A percentile compares a stretch with the other conserved stretches of the same genome.
Conservation (phyloP, 2,797 vertebrate species). For the Lepidocolaptes lacrymiger region DNA sequence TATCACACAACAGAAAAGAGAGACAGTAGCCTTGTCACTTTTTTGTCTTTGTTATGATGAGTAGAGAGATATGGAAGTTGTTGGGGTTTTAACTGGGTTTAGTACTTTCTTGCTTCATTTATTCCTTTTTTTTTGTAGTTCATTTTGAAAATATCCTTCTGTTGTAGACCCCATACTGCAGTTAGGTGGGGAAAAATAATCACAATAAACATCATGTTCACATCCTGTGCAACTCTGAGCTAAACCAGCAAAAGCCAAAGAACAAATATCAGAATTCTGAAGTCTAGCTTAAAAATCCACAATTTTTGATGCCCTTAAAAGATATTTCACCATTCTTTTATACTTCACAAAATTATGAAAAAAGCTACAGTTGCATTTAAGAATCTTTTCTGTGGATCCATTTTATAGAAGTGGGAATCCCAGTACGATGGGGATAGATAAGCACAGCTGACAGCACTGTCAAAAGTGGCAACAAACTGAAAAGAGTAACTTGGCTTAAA, state of each 20-base stretch:
- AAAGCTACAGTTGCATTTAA: neutral
- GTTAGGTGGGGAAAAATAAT: neutral
- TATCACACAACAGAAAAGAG: neutral
- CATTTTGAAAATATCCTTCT: neutral
- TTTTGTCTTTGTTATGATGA: slow-evolving; percentile 3
- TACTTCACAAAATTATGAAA: neutral
- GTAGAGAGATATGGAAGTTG: neutral
- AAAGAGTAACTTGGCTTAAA: neutral
- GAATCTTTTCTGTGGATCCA: neutral
- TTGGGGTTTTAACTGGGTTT: neutral
- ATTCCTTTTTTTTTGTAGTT: neutral
- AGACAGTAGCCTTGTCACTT: neutral
- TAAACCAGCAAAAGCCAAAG: neutral
- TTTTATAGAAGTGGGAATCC: neutral
- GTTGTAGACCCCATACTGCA: neutral
- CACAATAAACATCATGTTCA: neutral
- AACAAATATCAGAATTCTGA: neutral
- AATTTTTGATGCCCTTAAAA: neutral
- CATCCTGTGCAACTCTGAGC: neutral
- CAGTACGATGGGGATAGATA: neutral
- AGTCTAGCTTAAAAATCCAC: neutral
- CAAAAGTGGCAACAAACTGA: neutral
- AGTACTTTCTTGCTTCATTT: neutral
- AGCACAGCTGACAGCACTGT: neutral
- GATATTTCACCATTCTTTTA: neutral